Percentiles rank a stretch among this genome's conserved stretches.
Evolutionary conservation across 2,888 invertebrate genomes (phyloP).

Genomic region (Tipula helvola): DNA sequence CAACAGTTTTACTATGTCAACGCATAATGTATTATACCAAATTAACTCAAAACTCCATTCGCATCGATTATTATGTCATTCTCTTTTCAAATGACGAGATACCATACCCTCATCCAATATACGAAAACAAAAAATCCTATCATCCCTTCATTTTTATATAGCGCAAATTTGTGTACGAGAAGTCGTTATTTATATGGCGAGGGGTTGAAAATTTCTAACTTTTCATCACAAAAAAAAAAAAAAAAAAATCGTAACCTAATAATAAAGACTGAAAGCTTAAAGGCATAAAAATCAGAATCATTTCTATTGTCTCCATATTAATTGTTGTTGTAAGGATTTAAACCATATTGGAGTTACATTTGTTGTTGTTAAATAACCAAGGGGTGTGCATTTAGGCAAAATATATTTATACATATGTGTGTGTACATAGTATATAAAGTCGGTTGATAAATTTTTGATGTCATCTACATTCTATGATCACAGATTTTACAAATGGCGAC

Average conservation of each 20-base stretch:
- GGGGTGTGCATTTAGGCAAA: neutral
- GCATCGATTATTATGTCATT: neutral
- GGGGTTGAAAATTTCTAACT: neutral
- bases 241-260: neutral
- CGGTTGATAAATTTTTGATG: neutral
- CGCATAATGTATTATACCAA: neutral
- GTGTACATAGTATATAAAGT: neutral
- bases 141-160: neutral
- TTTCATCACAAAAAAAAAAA: neutral
- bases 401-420: neutral
- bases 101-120: neutral
- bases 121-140: neutral
- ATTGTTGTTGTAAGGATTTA: neutral
- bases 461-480: neutral
- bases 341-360: neutral
- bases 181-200: neutral
- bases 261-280: neutral
- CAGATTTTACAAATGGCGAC: neutral
- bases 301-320: neutral
- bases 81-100: neutral
- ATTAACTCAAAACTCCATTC: neutral
- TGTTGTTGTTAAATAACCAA: neutral
- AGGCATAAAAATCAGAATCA: conserved; percentile 4
- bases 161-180: neutral
- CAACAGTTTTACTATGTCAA: neutral